Conservation (phyloP, 30 jellyfish, hydroid and myxozoan species). For the Aurelia coerulea region DNA sequence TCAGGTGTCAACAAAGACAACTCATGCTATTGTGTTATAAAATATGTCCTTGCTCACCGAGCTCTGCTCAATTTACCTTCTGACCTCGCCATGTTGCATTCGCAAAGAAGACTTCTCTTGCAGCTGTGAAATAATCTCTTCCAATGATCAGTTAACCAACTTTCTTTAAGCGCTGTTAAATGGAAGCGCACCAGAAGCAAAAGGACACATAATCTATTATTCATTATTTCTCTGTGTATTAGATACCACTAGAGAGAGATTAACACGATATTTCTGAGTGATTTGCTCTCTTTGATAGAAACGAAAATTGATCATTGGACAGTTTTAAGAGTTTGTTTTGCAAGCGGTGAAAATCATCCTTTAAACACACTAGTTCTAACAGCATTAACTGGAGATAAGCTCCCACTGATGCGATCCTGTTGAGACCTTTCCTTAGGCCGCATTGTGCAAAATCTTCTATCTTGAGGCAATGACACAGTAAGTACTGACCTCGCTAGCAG, state of each 20-base stretch:
- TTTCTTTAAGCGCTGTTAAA: too few relatives aligned
- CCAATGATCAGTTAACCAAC: background rate
- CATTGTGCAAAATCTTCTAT: slow-evolving; percentile 16
- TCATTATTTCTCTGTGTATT: slow-evolving; percentile 28
- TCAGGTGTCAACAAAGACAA: too few relatives aligned
- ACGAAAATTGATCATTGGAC: slow-evolving; percentile 46
- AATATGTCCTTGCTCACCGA: too few relatives aligned
- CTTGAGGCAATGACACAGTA: background rate
- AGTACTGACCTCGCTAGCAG: slow-evolving; percentile 9
- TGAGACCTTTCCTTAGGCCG: slow-evolving; percentile 10
- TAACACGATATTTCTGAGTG: slow-evolving; percentile 28
- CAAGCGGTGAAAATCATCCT: slow-evolving; percentile 61
- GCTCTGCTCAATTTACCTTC: background rate
- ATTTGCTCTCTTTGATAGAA: slow-evolving; percentile 56
- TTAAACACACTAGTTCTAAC: slow-evolving; percentile 62
- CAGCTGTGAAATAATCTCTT: background rate
- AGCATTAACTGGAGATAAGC: slow-evolving; percentile 43
- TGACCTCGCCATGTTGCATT: background rate
- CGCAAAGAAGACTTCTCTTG: background rate
- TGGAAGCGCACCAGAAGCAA: background rate
- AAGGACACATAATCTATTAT: slow-evolving; percentile 43
- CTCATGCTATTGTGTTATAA: too few relatives aligned
- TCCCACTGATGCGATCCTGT: slow-evolving; percentile 1
- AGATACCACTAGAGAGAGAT: slow-evolving; percentile 49
- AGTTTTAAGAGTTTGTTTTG: slow-evolving; percentile 44